Conservation (phyloP, 1,140 invertebrate genomes). For the Radopholus similis region DNA sequence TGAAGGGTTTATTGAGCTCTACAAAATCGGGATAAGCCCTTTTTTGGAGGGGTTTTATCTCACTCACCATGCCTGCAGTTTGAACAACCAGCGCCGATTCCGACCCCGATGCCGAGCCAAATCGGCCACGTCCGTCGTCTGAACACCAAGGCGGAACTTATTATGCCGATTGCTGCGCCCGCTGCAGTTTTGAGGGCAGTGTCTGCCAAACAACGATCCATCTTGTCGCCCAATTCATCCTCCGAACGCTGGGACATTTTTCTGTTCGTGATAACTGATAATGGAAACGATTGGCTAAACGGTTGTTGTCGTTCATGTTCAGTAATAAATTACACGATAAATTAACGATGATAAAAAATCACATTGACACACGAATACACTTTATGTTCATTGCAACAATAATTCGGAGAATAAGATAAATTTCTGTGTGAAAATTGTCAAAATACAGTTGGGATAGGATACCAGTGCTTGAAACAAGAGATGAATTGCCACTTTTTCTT, state of each 20-base stretch:
- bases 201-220: constrained; percentile 46
- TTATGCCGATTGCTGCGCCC: constrained; percentile 37
- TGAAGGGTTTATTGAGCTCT: too few relatives aligned
- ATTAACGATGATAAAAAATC: background rate
- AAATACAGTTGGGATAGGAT: background rate
- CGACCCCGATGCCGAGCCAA: constrained; percentile 46
- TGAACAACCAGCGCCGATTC: too few relatives aligned
- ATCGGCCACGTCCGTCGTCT: constrained; percentile 37
- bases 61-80: too few relatives aligned
- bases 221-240: constrained; percentile 34
- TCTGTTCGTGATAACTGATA: background rate
- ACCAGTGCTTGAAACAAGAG: background rate
- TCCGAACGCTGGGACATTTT: constrained; percentile 15
- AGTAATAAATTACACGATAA: background rate
- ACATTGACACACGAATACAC: background rate
- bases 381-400: background rate
- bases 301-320: background rate
- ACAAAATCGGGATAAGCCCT: too few relatives aligned
- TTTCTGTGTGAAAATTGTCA: background rate
- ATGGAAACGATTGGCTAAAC: background rate
- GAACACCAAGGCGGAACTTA: constrained; percentile 36
- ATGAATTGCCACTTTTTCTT: background rate
- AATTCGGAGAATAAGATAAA: background rate
- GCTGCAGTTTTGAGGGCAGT: constrained; percentile 37
- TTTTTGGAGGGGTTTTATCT: too few relatives aligned